Evolutionary conservation across 1,140 invertebrate genomes (phyloP).

Genomic region (Aplysia californica): DNA sequence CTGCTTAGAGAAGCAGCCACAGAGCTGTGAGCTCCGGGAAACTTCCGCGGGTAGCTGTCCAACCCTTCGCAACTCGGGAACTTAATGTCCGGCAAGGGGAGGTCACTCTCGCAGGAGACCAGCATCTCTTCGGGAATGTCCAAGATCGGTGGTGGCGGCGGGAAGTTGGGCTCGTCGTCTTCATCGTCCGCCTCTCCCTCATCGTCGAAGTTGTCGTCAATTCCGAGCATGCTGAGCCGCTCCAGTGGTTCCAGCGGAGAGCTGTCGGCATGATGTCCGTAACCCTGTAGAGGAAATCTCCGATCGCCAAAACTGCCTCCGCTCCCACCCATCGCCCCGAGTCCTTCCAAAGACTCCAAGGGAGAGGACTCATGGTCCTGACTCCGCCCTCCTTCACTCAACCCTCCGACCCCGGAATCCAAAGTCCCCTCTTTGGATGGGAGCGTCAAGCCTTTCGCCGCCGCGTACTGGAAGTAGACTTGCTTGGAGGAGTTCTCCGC

Average conservation of each 20-base stretch:
- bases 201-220: slow-evolving; percentile 27
- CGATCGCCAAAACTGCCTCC: slow-evolving; percentile 7
- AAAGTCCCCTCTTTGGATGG: slow-evolving; percentile 46
- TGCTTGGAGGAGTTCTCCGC: slow-evolving; percentile 34
- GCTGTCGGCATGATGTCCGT: slow-evolving; percentile 8
- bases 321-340: slow-evolving; percentile 32
- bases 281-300: neutral
- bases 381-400: slow-evolving; percentile 25
- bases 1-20: too few relatives aligned
- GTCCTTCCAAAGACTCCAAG: slow-evolving; percentile 38
- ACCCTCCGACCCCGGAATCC: slow-evolving; percentile 51
- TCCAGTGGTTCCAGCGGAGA: slow-evolving; percentile 44
- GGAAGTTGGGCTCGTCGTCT: slow-evolving; percentile 35
- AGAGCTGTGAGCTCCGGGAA: too few relatives aligned
- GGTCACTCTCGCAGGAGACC: slow-evolving; percentile 30
- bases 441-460: slow-evolving; percentile 32
- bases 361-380: slow-evolving; percentile 40
- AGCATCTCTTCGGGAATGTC: slow-evolving; percentile 32
- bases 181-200: slow-evolving; percentile 30
- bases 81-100: slow-evolving; percentile 19
- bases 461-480: slow-evolving; percentile 40
- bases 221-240: slow-evolving; percentile 19
- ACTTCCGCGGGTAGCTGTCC: too few relatives aligned
- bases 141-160: slow-evolving; percentile 33
- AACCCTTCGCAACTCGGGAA: too few relatives aligned